Conservation (phyloP, 2,797 vertebrate species). For the Acanthiza pusilla region DNA sequence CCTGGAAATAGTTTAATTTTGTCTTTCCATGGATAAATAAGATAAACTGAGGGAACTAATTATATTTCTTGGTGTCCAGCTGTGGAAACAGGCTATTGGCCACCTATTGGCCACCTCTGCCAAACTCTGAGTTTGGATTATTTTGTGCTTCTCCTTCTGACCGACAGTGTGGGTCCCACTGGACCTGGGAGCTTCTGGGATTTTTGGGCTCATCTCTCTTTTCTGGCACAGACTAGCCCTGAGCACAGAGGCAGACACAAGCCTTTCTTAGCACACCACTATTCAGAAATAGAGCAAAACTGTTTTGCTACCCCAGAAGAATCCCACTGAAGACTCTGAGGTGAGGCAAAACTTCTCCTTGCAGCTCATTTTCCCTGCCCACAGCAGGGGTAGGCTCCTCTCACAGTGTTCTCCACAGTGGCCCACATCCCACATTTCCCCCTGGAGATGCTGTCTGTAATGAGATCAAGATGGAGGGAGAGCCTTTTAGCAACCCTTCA, state of each 20-base stretch:
- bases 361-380: neutral
- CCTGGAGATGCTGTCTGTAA: neutral
- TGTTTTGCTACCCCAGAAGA: neutral
- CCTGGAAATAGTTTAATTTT: neutral
- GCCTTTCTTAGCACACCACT: neutral
- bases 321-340: neutral
- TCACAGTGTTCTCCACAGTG: neutral
- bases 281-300: neutral
- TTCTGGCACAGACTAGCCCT: neutral
- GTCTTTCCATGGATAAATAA: neutral
- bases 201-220: neutral
- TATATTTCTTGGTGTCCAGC: neutral
- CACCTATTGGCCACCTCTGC: neutral
- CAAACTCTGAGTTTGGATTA: neutral
- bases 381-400: neutral
- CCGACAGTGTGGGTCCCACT: neutral
- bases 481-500: neutral
- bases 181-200: neutral
- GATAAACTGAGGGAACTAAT: neutral
- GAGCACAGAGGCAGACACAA: neutral
- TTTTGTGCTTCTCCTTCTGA: neutral
- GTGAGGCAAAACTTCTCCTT: neutral
- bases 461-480: constrained; percentile 5
- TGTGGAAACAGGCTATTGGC: neutral
- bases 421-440: neutral